Evolutionary conservation across 2,113 vertebrate species (phyloP), one percentile per base, ranked within the genome.

Genomic region (Albula goreensis): DNA sequence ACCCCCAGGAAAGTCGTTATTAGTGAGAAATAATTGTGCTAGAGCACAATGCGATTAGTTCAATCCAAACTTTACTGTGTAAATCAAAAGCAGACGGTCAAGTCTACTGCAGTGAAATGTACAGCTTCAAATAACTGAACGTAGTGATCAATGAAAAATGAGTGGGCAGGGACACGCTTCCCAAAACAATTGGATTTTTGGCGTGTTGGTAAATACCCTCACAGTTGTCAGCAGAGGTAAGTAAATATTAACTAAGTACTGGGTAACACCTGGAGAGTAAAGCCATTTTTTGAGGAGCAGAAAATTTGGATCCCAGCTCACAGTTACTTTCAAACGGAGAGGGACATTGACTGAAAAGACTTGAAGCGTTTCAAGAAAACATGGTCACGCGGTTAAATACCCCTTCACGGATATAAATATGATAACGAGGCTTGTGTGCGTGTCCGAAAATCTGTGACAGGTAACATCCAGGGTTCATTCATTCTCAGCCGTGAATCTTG

Each of bases 1-100:
- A 91, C 92, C 91, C 92, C 82, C 78, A 90, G 89, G 83, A 93
- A 90, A 52, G 13, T 77, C 78, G 41, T 79, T 17, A 48, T 48
- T 77, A n/a, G 50, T 4, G 6, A 50, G 83, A 70, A 84, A 66
- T 15, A 19, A 50, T 19, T 80, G 15, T 50, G 70, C 8, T n/a
- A 1, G 70, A 31, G 70, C n/a, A 74, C 70, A 74, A 31, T 74
- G n/a, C 9, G n/a, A n/a, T 74, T n/a, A 74, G 9, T n/a, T 74
- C 70, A 74, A 31, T 74, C 70, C n/a, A n/a, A 22, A 25, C 70
- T 74, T 74, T 31, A 74, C 70, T 25, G 70, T 22, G 5, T n/a
- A n/a, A 3, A n/a, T n/a, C 7, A 70, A 8, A 17, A 70, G 10
- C 6, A 74, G n/a, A 74, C 22, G 4, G 5, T 2, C n/a, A 8